These are phyloP conservation scores for Leontocebus nigricollis DNA, from an alignment of 2,797 vertebrate genomes.

Conservation along the genomic window DNA sequence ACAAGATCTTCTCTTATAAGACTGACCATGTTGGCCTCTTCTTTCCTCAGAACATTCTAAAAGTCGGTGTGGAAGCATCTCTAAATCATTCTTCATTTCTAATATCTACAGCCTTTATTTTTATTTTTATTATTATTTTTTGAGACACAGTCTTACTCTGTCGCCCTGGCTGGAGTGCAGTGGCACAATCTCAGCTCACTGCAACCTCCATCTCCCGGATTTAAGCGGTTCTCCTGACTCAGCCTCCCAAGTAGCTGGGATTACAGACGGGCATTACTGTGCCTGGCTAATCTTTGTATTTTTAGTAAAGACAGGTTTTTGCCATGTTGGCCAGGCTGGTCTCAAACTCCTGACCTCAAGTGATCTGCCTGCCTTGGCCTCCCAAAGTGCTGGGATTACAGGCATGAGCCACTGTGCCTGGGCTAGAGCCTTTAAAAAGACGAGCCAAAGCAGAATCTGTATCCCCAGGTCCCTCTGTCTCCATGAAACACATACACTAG, in stretches of 20 bases:
- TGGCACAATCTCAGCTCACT: not conserved
- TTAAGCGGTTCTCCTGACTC: not conserved
- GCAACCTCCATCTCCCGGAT: not conserved
- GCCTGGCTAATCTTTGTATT: not conserved
- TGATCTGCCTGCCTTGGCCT: not conserved
- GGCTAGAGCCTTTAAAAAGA: not conserved
- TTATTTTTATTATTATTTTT: not conserved
- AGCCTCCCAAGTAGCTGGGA: not conserved
- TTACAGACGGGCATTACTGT: not conserved
- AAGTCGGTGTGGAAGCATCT: not conserved
- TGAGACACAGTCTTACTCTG: not conserved
- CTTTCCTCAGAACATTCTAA: not conserved
- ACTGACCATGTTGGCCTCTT: not conserved
- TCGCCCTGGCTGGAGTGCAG: not conserved
- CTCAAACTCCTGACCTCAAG: not conserved
- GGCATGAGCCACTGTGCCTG: not conserved
- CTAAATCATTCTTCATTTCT: not conserved
- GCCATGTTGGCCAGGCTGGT: not conserved
- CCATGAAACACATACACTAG: rapidly evolving
- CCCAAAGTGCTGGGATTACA: not conserved
- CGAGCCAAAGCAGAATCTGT: rapidly evolving
- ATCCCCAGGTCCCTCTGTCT: not conserved
- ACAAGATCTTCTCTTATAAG: slow-evolving; percentile 14
- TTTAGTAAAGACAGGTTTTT: not conserved
- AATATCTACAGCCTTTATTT: not conserved